phyloP scores from a whole-genome alignment of 2,797 vertebrate genomes.

The Oophaga sylvatica region DNA sequence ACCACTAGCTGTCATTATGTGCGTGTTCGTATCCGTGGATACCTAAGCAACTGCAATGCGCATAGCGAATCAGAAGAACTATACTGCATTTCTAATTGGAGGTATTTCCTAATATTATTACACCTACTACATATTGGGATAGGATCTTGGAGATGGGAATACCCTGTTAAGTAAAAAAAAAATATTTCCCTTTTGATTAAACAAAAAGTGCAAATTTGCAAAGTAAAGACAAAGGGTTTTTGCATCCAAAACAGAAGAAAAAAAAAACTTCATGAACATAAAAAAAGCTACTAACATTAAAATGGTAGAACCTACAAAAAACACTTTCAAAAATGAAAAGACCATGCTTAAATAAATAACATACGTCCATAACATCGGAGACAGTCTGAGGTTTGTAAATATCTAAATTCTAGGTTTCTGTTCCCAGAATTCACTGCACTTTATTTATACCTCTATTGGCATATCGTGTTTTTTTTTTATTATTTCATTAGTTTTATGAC shows the following conservation, averaged over 20 bases:
- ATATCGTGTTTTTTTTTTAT: constrained; percentile 69
- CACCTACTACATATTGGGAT: no score
- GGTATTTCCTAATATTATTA: no score
- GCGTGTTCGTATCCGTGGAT: no score
- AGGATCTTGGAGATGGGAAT: no score
- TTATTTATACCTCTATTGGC: constrained; percentile 71
- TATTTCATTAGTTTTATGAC: not conserved
- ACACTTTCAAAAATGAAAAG: constrained; percentile 73
- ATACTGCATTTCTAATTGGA: no score
- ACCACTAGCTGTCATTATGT: no score
- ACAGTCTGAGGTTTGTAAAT: constrained; percentile 76
- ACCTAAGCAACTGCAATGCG: no score
- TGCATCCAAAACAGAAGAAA: constrained; percentile 22
- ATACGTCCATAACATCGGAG: constrained; percentile 72
- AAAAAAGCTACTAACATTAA: constrained; percentile 68
- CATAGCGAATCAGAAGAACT: no score
- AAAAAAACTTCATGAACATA: constrained; percentile 18
- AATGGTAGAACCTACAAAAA: constrained; percentile 70
- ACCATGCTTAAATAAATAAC: constrained; percentile 85
- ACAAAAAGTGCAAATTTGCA: constrained; percentile 49
- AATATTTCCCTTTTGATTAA: constrained; percentile 6
- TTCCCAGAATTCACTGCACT: constrained; percentile 69
- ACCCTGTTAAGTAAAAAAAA: not conserved
- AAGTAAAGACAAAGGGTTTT: constrained; percentile 71
- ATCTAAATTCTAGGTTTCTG: constrained; percentile 73